Evolutionary conservation across 2,888 invertebrate genomes (phyloP), one percentile per base, ranked within the genome.

Genomic region (Calliopum simillimum): DNA sequence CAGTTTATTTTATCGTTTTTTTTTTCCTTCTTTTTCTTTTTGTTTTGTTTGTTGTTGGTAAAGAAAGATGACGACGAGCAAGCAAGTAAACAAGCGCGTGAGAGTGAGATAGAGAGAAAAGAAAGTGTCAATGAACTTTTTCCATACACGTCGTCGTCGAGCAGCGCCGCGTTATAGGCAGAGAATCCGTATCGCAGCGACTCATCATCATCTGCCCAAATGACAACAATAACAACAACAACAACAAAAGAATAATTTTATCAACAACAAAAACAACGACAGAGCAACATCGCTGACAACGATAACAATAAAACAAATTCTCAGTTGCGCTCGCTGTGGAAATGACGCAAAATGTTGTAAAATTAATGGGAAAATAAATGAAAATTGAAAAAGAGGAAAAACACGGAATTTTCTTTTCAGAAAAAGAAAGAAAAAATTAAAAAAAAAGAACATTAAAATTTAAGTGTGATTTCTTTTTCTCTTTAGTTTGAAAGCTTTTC

Each of bases 81-180:
- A 77, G 75, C 75, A 77, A 76, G 76, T 73, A 75, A 79, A 21
- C 21, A 25, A 21, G 19, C 33, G 43, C 21, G 44, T 41, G 43
- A 33, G 21, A 21, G 53, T 21, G 21, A 11, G 21, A 16, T 44
- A 66, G 56, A 58, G 66, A 21, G 56, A 14, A 41, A 33, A 41
- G 49, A 51, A 82, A 84, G 83, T 85, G 86, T 85, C 86, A 85
- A 84, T 86, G 85, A 85, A 85, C 85, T 82, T 83, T 80, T 83
- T 80, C 75, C 49, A 67, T 49, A 59, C 21, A 56, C 19, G 59
- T 19, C 47, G 41, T 21, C 16, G n/a, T n/a, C n/a, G 11, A 14
- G 53, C 53, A n/a, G n/a, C n/a, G n/a, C n/a, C 19, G 11, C 19
- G 14, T 21, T 23, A 25, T 33, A 33, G 41, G 43, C 53, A 25